These are phyloP conservation scores for Sander lucioperca DNA, from an alignment of 2,113 vertebrate species.

Conservation along the genomic window DNA sequence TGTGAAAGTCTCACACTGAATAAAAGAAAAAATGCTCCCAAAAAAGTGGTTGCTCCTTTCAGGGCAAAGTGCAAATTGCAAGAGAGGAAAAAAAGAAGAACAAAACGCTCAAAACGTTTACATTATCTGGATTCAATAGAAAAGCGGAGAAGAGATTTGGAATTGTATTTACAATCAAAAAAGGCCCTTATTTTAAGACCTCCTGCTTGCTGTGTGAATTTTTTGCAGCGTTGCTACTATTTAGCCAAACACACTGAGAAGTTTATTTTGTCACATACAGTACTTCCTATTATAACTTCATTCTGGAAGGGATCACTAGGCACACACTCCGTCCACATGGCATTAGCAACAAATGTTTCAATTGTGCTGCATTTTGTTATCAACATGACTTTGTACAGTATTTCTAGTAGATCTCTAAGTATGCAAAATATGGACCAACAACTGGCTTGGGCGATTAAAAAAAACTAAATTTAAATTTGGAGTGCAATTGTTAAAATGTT, in stretches of 20 bases:
- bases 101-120: conserved; percentile 40
- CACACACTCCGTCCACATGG: conserved; percentile 61
- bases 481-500: conserved; percentile 60
- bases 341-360: conserved; percentile 4
- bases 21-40: conserved; percentile 21
- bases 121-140: conserved; percentile 32
- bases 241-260: conserved; percentile 27
- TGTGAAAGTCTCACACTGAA: conserved; percentile 76
- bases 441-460: conserved; percentile 25
- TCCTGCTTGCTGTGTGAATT: conserved; percentile 40
- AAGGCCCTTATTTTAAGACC: conserved; percentile 25
- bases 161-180: background rate
- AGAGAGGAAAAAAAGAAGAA: background rate
- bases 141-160: background rate
- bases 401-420: conserved; percentile 59
- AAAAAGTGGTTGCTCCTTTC: conserved; percentile 2
- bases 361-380: conserved; percentile 37
- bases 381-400: conserved; percentile 29
- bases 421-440: conserved; percentile 62
- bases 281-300: conserved; percentile 12
- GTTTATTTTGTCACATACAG: conserved; percentile 8
- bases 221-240: conserved; percentile 31
- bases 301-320: conserved; percentile 16
- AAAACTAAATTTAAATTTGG: conserved; percentile 19
- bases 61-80: conserved; percentile 25